Conservation (phyloP, 2,797 vertebrate species). For the Leuciscus waleckii region DNA sequence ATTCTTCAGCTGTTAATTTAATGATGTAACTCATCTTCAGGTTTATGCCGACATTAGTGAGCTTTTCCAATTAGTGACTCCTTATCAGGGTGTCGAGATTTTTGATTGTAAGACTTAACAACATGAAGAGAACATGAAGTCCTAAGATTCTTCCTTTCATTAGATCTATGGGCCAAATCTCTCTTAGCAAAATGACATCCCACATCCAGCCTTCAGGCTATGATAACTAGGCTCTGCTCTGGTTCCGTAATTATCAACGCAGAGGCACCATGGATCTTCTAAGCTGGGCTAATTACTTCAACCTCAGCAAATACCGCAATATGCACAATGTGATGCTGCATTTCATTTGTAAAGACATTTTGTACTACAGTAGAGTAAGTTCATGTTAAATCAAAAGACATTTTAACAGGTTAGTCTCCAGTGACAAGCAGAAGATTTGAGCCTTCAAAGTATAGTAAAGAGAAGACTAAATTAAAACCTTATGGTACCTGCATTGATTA, state of each 20-base stretch:
- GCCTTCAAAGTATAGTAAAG: background rate
- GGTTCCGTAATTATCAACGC: slow-evolving; percentile 16
- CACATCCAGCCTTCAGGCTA: background rate
- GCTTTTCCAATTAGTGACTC: slow-evolving; percentile 25
- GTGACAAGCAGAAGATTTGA: background rate
- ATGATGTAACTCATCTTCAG: slow-evolving; percentile 1
- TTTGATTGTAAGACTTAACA: slow-evolving; percentile 15
- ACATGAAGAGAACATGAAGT: slow-evolving; percentile 11
- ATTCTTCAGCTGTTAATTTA: slow-evolving; percentile 22
- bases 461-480: background rate
- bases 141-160: slow-evolving; percentile 10
- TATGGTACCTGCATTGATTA: background rate
- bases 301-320: slow-evolving; percentile 11
- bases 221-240: slow-evolving; percentile 18
- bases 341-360: slow-evolving; percentile 10
- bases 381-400: background rate
- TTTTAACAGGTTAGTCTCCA: background rate
- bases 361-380: background rate
- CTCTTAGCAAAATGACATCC: slow-evolving; percentile 15
- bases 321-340: background rate
- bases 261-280: slow-evolving; percentile 13
- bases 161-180: slow-evolving; percentile 2
- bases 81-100: slow-evolving; percentile 29
- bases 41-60: slow-evolving; percentile 1
- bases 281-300: slow-evolving; percentile 8